Evolutionary conservation across 1,140 invertebrate genomes (phyloP), one percentile per base, ranked within the genome.

Genomic region (Andricus grossulariae): DNA sequence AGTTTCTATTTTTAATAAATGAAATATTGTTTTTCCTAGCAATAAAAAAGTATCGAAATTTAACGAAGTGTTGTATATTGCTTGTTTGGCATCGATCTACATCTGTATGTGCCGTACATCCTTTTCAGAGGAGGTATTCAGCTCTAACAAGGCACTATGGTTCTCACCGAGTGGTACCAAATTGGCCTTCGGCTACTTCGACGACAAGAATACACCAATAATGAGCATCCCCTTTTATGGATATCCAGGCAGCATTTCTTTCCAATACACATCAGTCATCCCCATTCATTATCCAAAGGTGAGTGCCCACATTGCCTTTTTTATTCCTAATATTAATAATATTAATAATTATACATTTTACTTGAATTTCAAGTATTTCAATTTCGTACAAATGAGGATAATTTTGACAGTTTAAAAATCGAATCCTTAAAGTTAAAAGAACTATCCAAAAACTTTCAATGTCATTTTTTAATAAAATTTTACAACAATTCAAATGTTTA

Each of bases 91-190:
- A 18, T n/a, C 11, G 18, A 18, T 54, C 18, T 54, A n/a, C 3
- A 54, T 10, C 18, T 54, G 7, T 54, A 18, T 18, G n/a, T 18
- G 51, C 75, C 73, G 72, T 82, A 70, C 76, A 83, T 89, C 83
- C 82, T 83, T 93, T 93, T 76, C 92, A 97, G 98, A 98, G 94
- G 97, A 99, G 90, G 95, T 99, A 8, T 94, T 99, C 85, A 94
- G 94, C 80, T 95, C 95, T 0, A 96, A 97, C 76, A 94, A 94
- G 82, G 97, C 97, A 0, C 88, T 97, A 11, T 99, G 97, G 97
- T 97, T 98, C 90, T 97, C 97, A 32, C 94, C 95, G 0, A 93
- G 94, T 83, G 97, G 97, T 7, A 94, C 89, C n/a, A 95, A 94
- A 84, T 83, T 99, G 72, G 95, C 95, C 0, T 98, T 96, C 86